Conservation (phyloP, 2,113 vertebrate genomes). For the Emydura subglobosa region DNA sequence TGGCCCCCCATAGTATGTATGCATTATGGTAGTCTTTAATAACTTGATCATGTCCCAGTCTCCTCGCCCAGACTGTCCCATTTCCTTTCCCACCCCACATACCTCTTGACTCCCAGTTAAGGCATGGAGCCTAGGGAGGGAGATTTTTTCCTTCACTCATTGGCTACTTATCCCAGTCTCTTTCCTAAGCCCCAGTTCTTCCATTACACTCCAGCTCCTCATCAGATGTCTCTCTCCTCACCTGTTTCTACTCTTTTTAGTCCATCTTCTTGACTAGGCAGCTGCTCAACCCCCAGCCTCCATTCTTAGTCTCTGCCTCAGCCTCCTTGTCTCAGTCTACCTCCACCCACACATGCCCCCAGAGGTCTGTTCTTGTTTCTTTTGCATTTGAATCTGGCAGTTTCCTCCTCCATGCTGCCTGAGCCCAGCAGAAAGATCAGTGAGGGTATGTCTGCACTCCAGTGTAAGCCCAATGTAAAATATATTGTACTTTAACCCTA, state of each 20-base stretch:
- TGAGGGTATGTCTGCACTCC: not conserved
- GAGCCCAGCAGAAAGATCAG: not conserved
- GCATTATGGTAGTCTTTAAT: not conserved
- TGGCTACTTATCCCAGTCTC: not conserved
- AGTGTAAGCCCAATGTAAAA: not conserved
- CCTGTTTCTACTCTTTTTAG: not conserved
- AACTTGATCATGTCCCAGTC: not conserved
- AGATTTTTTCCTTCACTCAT: no score
- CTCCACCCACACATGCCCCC: not conserved
- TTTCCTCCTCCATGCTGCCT: not conserved
- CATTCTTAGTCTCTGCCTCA: no score
- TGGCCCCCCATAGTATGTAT: not conserved
- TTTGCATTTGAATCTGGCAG: not conserved
- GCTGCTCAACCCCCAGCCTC: no score
- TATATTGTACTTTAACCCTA: not conserved
- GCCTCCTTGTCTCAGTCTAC: not conserved
- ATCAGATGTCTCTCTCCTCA: not conserved
- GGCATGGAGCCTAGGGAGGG: no score
- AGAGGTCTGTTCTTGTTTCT: not conserved
- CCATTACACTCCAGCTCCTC: constrained; percentile 7
- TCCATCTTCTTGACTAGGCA: no score
- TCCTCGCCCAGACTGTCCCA: not conserved
- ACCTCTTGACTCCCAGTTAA: not conserved
- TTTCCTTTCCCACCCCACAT: not conserved
- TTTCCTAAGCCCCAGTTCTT: not conserved